A percentile compares a stretch with the other conserved stretches of the same genome.
phyloP scores from a whole-genome alignment of 2,797 vertebrate species.

The Oreochromis mossambicus region DNA sequence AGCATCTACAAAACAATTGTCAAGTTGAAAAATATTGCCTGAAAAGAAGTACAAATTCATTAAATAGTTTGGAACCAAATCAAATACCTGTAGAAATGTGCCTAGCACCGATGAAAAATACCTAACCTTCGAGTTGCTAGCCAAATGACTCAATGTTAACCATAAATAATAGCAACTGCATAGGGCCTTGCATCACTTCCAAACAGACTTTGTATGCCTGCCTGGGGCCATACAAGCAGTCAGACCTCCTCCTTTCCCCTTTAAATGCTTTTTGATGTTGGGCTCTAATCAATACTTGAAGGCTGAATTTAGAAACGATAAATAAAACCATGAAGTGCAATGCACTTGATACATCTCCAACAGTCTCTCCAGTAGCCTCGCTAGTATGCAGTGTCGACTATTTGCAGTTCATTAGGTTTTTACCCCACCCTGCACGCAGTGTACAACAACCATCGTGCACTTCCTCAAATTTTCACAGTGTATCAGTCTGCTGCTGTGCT shows the following conservation, averaged over 20 bases:
- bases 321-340: conserved; percentile 55
- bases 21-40: not conserved
- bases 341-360: conserved; percentile 32
- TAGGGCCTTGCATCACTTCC: conserved; percentile 58
- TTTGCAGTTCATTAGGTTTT: not conserved
- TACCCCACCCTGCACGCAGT: not conserved
- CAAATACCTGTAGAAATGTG: conserved; percentile 23
- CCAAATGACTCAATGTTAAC: conserved; percentile 52
- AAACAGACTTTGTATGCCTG: conserved; percentile 53
- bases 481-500: not conserved
- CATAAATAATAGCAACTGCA: conserved; percentile 59
- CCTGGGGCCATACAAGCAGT: conserved; percentile 60
- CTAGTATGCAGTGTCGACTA: not conserved
- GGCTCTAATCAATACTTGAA: conserved; percentile 72
- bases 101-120: conserved; percentile 30
- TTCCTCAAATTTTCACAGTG: not conserved
- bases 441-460: not conserved
- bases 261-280: conserved; percentile 70
- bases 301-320: conserved; percentile 67
- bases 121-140: conserved; percentile 32
- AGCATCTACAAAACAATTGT: not conserved
- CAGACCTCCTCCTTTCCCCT: conserved; percentile 56
- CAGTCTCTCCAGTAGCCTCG: conserved; percentile 3
- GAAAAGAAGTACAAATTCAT: not conserved
- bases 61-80: conserved; percentile 22